Percentiles rank a stretch among this genome's conserved stretches.
These are phyloP conservation scores for Salvelinus fontinalis DNA, from an alignment of 2,113 vertebrate species.

Conservation along the genomic window DNA sequence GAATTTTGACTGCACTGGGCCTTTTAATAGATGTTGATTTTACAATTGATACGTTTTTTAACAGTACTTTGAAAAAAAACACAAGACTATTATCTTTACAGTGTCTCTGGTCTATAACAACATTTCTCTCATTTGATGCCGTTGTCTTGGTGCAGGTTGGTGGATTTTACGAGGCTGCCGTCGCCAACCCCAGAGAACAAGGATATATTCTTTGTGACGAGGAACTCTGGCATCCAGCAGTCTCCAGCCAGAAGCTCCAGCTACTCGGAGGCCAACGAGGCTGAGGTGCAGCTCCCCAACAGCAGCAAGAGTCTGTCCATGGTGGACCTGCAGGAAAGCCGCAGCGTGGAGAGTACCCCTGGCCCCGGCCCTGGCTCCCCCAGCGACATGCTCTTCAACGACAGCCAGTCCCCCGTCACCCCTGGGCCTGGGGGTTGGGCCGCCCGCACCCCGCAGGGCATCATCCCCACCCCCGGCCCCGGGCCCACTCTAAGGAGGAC, in stretches of 20 bases:
- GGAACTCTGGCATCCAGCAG: conserved; percentile 78
- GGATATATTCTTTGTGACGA: conserved; percentile 98
- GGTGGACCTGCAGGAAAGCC: conserved; percentile 91
- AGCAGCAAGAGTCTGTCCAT: conserved; percentile 94
- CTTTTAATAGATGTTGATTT: too few relatives aligned
- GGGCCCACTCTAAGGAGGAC: conserved; percentile 81
- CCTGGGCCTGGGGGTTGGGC: conserved; percentile 63
- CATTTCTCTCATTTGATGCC: conserved; percentile 65
- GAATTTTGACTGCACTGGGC: too few relatives aligned
- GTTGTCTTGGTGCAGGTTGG: conserved; percentile 77
- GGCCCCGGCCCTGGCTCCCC: conserved; percentile 69
- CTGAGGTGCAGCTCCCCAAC: conserved; percentile 86
- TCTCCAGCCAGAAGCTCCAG: conserved; percentile 95
- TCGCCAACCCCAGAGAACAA: conserved; percentile 99
- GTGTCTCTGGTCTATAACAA: too few relatives aligned
- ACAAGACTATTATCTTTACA: too few relatives aligned
- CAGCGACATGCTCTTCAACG: conserved; percentile 73
- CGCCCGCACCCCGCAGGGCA: conserved; percentile 69
- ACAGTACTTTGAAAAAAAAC: too few relatives aligned
- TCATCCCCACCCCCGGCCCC: background rate
- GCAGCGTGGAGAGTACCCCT: conserved; percentile 70
- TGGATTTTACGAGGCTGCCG: conserved; percentile 98
- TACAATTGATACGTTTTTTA: too few relatives aligned
- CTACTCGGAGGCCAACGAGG: conserved; percentile 95
- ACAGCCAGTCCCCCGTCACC: conserved; percentile 70